phyloP scores from a whole-genome alignment of 2,888 invertebrate genomes.

The Masnerella sp. region DNA sequence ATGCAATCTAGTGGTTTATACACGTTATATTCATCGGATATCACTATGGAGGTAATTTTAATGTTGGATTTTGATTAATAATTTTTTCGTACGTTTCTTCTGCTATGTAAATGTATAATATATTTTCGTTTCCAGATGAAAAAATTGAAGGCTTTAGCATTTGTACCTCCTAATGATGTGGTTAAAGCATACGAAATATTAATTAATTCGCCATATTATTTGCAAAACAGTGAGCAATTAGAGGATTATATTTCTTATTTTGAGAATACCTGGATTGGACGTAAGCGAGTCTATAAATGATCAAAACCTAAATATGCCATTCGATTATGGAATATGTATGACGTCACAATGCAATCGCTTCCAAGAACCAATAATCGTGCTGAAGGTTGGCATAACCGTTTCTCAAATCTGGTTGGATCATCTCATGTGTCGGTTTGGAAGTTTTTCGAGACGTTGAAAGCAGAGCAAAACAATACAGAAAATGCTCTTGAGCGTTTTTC shows the following conservation, averaged over 20 bases:
- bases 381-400: slow-evolving; percentile 19
- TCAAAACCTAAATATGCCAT: background rate
- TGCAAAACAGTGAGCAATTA: background rate
- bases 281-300: slow-evolving; percentile 5
- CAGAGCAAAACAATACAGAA: slow-evolving; percentile 12
- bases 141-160: slow-evolving; percentile 9
- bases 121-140: slow-evolving; percentile 10
- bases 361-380: slow-evolving; percentile 10
- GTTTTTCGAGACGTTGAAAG: background rate
- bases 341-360: background rate
- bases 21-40: background rate
- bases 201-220: background rate
- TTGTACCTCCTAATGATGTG: slow-evolving; percentile 5
- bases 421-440: slow-evolving; percentile 5
- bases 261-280: slow-evolving; percentile 14
- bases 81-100: too few relatives aligned
- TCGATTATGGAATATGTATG: slow-evolving; percentile 14
- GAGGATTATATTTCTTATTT: background rate
- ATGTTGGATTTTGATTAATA: too few relatives aligned
- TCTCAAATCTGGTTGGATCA: slow-evolving; percentile 3
- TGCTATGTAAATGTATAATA: background rate
- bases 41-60: background rate
- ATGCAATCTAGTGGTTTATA: background rate
- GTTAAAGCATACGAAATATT: background rate
- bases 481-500: background rate